phyloP scores from a whole-genome alignment of 2,113 vertebrate species.

The Desmodus rotundus region DNA sequence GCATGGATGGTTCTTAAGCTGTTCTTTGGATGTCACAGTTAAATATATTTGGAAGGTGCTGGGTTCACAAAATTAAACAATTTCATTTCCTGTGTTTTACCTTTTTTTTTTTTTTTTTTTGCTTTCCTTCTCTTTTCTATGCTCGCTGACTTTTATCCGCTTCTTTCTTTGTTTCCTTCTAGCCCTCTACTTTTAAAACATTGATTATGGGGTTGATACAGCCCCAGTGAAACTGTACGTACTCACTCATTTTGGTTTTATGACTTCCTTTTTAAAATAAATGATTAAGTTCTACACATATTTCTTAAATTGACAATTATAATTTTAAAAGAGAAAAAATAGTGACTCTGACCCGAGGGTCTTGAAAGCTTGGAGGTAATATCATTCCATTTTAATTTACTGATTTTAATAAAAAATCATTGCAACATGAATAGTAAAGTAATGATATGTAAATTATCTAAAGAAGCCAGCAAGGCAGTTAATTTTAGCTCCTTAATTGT shows the following conservation, averaged over 20 bases:
- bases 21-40: not conserved
- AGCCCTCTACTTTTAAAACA: not conserved
- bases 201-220: not conserved
- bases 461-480: constrained; percentile 60
- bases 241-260: constrained; percentile 14
- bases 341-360: constrained; percentile 36
- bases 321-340: constrained; percentile 55
- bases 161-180: not conserved
- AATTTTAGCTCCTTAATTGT: constrained; percentile 65
- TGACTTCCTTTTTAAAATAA: constrained; percentile 45
- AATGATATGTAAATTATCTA: constrained; percentile 71
- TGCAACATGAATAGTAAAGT: constrained; percentile 57
- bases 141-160: not conserved
- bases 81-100: not conserved
- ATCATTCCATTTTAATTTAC: constrained; percentile 43
- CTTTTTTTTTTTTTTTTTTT: not conserved
- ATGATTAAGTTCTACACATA: constrained; percentile 13
- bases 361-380: constrained; percentile 34
- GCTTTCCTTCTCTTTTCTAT: not conserved
- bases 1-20: not conserved
- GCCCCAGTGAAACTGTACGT: constrained; percentile 17
- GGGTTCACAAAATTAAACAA: not conserved
- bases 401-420: constrained; percentile 56
- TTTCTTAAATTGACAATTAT: constrained; percentile 58
- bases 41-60: not conserved